These are phyloP conservation scores for Serranus cabrilla DNA, from an alignment of 2,797 vertebrate species.

Conservation along the genomic window DNA sequence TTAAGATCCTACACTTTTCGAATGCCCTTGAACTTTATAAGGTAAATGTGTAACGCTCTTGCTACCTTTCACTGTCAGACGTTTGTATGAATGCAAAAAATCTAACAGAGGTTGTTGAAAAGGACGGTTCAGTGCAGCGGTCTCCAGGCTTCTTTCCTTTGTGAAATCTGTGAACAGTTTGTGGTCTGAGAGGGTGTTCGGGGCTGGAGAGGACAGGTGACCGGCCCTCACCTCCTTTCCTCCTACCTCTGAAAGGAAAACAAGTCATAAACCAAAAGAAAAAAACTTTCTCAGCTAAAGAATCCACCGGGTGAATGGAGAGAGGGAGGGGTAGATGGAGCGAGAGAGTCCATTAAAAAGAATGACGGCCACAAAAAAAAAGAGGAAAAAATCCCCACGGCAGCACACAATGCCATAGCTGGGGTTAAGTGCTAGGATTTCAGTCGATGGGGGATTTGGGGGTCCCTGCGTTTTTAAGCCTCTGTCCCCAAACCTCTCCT, in stretches of 20 bases:
- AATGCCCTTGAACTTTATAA: background rate
- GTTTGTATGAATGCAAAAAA: slow-evolving; percentile 3
- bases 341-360: slow-evolving; percentile 78
- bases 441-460: slow-evolving; percentile 85
- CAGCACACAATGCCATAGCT: slow-evolving; percentile 85
- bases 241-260: slow-evolving; percentile 66
- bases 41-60: background rate
- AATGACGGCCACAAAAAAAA: slow-evolving; percentile 69
- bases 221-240: slow-evolving; percentile 54
- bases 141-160: slow-evolving; percentile 30
- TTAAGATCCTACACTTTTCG: no score
- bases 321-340: slow-evolving; percentile 73
- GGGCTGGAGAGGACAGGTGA: slow-evolving; percentile 65
- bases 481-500: slow-evolving; percentile 78
- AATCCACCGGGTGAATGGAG: slow-evolving; percentile 68
- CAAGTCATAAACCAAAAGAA: slow-evolving; percentile 61
- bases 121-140: slow-evolving; percentile 6
- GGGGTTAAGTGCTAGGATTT: slow-evolving; percentile 91
- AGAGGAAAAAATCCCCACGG: slow-evolving; percentile 76
- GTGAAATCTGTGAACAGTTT: slow-evolving; percentile 21
- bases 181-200: slow-evolving; percentile 33
- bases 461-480: slow-evolving; percentile 84
- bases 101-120: no score
- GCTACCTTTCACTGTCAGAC: background rate
- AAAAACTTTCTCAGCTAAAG: slow-evolving; percentile 58